A percentile compares a stretch with the other conserved stretches of the same genome.
These are phyloP conservation scores for Lypha dubia DNA, from an alignment of 2,888 invertebrate genomes.

Conservation along the genomic window DNA sequence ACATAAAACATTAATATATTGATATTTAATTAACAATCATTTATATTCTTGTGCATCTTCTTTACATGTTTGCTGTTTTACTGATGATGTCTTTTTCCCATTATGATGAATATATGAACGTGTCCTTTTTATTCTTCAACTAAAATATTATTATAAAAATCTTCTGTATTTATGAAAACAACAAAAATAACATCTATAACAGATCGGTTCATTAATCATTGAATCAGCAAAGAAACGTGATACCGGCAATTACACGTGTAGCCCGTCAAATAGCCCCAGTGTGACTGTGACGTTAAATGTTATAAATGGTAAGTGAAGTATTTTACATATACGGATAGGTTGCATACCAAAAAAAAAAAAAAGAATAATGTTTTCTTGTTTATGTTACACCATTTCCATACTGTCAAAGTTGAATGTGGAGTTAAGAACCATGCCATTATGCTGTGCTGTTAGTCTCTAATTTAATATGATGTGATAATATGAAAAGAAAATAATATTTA, in stretches of 20 bases:
- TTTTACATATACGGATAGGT: conserved; percentile 4
- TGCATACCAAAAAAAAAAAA: background rate
- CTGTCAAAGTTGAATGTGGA: background rate
- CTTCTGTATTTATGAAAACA: conserved; percentile 24
- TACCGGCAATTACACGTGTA: conserved; percentile 94
- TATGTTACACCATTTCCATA: background rate
- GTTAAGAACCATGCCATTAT: too few relatives aligned
- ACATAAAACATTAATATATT: conserved; percentile 1
- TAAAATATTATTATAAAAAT: conserved; percentile 11
- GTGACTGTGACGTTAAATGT: conserved; percentile 95
- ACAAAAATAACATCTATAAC: conserved; percentile 66
- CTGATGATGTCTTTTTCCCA: conserved; percentile 38
- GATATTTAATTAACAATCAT: conserved; percentile 36
- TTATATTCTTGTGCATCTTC: conserved; percentile 56
- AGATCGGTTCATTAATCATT: conserved; percentile 84
- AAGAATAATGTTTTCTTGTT: background rate
- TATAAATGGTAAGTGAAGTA: conserved; percentile 89
- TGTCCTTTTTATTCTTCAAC: conserved; percentile 22
- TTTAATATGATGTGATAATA: too few relatives aligned
- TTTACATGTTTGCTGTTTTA: conserved; percentile 44
- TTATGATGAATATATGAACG: conserved; percentile 41
- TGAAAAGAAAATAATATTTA: too few relatives aligned
- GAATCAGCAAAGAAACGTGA: conserved; percentile 83
- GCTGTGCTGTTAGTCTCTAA: too few relatives aligned
- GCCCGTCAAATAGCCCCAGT: conserved; percentile 95